Evolutionary conservation across 2,113 vertebrate species (phyloP).

Genomic region (Baryphthengus martii): DNA sequence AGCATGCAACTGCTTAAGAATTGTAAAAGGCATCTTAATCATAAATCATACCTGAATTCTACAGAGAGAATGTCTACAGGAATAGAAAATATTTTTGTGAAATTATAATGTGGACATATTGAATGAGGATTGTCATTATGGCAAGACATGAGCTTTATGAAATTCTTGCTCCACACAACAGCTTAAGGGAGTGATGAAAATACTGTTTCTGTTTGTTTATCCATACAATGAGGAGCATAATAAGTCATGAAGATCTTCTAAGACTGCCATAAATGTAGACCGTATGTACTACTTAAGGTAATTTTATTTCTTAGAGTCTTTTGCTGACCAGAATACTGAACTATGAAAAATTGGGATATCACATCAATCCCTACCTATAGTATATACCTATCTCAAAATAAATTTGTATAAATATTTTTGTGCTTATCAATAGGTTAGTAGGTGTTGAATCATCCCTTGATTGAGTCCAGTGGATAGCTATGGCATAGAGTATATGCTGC

Average conservation of each 20-base stretch:
- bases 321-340: neutral
- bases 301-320: neutral
- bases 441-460: neutral
- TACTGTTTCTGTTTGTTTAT: neutral
- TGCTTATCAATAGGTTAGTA: neutral
- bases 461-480: neutral
- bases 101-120: neutral
- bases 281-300: neutral
- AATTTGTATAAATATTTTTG: neutral
- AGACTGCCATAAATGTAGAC: neutral
- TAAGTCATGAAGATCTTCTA: no score
- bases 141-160: neutral
- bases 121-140: neutral
- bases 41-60: neutral
- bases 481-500: neutral
- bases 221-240: fast-evolving
- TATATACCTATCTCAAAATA: neutral
- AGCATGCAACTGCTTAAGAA: neutral
- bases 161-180: neutral
- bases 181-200: neutral
- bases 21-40: neutral
- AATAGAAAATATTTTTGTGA: neutral
- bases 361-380: neutral
- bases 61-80: neutral
- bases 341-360: neutral